Evolutionary conservation across 2,797 vertebrate genomes (phyloP).

Genomic region (Pangasius djambal): DNA sequence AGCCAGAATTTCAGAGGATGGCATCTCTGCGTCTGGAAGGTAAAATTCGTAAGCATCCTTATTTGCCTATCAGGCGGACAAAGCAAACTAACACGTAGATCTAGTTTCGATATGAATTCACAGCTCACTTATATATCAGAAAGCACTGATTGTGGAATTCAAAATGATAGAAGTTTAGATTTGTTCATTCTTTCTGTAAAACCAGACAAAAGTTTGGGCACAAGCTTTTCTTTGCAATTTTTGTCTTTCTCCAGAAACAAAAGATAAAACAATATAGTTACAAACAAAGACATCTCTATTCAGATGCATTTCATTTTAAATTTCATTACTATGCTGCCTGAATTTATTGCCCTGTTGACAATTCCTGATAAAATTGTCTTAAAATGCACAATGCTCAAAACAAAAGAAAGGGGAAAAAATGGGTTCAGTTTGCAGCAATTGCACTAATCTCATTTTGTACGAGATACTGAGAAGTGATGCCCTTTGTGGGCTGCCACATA

Average conservation of each 20-base stretch:
- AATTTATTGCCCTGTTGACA: neutral
- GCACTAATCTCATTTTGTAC: slow-evolving; percentile 17
- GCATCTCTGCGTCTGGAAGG: slow-evolving; percentile 85
- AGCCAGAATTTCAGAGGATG: slow-evolving; percentile 87
- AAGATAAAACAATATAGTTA: neutral
- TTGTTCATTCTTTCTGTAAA: neutral
- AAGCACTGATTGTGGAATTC: neutral
- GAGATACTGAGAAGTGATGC: slow-evolving; percentile 23
- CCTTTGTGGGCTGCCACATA: slow-evolving; percentile 33
- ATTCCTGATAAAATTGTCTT: neutral
- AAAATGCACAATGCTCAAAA: neutral
- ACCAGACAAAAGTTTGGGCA: neutral
- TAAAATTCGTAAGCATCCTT: slow-evolving; percentile 66
- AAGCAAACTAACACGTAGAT: neutral
- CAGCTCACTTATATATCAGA: neutral
- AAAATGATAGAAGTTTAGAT: neutral
- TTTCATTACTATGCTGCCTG: neutral
- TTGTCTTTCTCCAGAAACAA: neutral
- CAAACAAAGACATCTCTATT: neutral
- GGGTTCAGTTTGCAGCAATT: slow-evolving; percentile 5
- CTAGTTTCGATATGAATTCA: neutral
- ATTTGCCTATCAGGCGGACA: slow-evolving; percentile 10
- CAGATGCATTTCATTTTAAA: neutral
- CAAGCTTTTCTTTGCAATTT: slow-evolving; percentile 7
- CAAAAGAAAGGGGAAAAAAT: neutral